These are phyloP conservation scores for Pollachius pollachius DNA, from an alignment of 2,113 vertebrate genomes.

Conservation along the genomic window DNA sequence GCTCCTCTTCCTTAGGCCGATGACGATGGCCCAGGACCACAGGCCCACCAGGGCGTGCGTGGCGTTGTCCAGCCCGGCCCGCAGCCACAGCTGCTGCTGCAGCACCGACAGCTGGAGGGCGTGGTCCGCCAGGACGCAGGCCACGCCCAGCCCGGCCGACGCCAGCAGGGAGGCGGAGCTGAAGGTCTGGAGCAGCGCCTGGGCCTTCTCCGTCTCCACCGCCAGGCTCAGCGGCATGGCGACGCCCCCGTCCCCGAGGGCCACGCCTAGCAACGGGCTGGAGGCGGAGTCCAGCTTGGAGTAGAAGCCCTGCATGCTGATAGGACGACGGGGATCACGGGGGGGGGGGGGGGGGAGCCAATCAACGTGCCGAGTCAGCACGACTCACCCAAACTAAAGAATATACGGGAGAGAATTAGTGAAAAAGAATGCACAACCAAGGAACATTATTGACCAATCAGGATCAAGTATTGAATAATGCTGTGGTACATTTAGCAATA, in stretches of 20 bases:
- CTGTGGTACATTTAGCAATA: too few relatives aligned
- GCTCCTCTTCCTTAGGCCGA: slow-evolving; percentile 87
- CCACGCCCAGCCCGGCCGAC: slow-evolving; percentile 83
- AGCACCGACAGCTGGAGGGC: slow-evolving; percentile 79
- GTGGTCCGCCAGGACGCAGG: slow-evolving; percentile 85
- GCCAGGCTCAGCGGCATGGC: slow-evolving; percentile 75
- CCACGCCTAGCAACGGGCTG: slow-evolving; percentile 40
- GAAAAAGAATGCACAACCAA: too few relatives aligned
- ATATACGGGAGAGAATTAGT: not conserved
- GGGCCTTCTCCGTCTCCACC: slow-evolving; percentile 86
- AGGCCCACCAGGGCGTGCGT: slow-evolving; percentile 86
- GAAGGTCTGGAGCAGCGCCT: slow-evolving; percentile 87
- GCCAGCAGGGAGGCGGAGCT: slow-evolving; percentile 85
- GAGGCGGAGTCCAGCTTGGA: slow-evolving; percentile 70
- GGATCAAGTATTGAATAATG: too few relatives aligned
- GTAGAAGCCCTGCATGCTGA: slow-evolving; percentile 72
- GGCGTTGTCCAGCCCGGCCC: slow-evolving; percentile 84
- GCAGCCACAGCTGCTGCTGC: slow-evolving; percentile 87
- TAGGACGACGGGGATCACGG: slow-evolving; percentile 14
- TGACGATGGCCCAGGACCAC: slow-evolving; percentile 95
- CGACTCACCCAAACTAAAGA: slow-evolving; percentile 35
- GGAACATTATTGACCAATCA: too few relatives aligned
- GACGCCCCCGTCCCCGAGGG: slow-evolving; percentile 36
- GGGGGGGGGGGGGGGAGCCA: not conserved
- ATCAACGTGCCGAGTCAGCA: slow-evolving; percentile 51